Conservation (phyloP, 2,797 vertebrate species). For the Myiotriccus ornatus region DNA sequence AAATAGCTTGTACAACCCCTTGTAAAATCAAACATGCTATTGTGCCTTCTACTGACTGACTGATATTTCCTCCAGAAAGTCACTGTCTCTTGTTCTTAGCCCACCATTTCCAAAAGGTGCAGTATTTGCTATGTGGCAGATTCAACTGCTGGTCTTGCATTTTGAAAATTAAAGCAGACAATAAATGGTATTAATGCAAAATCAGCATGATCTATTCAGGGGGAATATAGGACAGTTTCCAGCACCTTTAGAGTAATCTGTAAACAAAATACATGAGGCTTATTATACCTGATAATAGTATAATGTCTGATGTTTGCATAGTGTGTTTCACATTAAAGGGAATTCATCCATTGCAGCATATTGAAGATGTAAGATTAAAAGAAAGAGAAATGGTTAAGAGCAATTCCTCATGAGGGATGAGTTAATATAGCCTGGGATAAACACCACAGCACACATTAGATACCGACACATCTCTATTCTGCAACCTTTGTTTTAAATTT, state of each 20-base stretch:
- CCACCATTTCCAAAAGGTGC: neutral
- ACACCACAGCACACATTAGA: neutral
- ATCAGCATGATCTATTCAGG: neutral
- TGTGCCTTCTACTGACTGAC: neutral
- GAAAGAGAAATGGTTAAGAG: neutral
- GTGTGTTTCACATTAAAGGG: neutral
- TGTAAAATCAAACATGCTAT: neutral
- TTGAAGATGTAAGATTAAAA: neutral
- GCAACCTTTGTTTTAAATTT: neutral
- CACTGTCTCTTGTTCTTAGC: neutral
- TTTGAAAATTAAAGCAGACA: neutral
- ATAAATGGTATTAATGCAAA: neutral
- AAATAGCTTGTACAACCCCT: neutral
- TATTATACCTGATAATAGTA: neutral
- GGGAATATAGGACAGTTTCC: neutral
- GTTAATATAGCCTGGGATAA: neutral
- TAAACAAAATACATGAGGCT: neutral
- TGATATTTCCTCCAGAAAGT: neutral
- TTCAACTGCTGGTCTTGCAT: neutral
- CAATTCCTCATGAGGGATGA: neutral
- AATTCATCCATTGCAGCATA: neutral
- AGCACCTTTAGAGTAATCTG: neutral
- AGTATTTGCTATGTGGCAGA: neutral
- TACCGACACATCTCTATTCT: neutral
- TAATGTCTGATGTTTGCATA: neutral